Conservation (phyloP, 2,888 invertebrate species). For the Phalera bucephala region DNA sequence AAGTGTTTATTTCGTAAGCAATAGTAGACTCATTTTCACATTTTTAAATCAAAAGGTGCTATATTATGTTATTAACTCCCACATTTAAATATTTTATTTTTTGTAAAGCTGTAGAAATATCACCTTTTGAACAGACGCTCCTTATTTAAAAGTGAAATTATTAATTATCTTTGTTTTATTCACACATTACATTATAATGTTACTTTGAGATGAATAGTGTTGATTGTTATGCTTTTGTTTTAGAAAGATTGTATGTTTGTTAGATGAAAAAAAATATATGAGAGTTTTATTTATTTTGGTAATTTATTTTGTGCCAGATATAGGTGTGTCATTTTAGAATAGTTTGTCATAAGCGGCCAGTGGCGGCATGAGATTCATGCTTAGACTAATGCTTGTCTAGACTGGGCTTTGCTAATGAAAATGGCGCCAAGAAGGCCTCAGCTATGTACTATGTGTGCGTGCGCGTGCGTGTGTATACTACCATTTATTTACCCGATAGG, state of each 20-base stretch:
- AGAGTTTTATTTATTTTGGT: constrained; percentile 37
- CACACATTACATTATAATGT: constrained; percentile 9
- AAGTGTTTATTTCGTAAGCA: too few relatives aligned
- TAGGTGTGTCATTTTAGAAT: constrained; percentile 16
- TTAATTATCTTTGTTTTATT: constrained; percentile 5
- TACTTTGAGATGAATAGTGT: constrained; percentile 36
- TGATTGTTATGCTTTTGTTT: constrained; percentile 71
- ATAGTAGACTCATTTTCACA: too few relatives aligned
- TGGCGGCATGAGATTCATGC: constrained; percentile 1
- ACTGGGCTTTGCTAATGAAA: too few relatives aligned
- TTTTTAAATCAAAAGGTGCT: too few relatives aligned
- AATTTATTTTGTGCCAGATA: constrained; percentile 30
- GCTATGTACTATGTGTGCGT: too few relatives aligned
- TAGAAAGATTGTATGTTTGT: constrained; percentile 70
- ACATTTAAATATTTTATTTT: constrained; percentile 39
- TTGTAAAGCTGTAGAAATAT: constrained; percentile 32
- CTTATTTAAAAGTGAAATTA: background rate
- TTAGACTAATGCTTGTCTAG: too few relatives aligned
- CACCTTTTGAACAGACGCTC: too few relatives aligned
- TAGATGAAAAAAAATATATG: constrained; percentile 27
- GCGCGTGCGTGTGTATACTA: too few relatives aligned
- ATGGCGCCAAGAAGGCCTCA: too few relatives aligned
- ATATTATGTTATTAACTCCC: too few relatives aligned
- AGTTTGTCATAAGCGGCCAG: constrained; percentile 8
- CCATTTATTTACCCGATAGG: too few relatives aligned